Evolutionary conservation across 2,888 invertebrate species (phyloP), one percentile per base, ranked within the genome.

Genomic region (Apodemia mormo): DNA sequence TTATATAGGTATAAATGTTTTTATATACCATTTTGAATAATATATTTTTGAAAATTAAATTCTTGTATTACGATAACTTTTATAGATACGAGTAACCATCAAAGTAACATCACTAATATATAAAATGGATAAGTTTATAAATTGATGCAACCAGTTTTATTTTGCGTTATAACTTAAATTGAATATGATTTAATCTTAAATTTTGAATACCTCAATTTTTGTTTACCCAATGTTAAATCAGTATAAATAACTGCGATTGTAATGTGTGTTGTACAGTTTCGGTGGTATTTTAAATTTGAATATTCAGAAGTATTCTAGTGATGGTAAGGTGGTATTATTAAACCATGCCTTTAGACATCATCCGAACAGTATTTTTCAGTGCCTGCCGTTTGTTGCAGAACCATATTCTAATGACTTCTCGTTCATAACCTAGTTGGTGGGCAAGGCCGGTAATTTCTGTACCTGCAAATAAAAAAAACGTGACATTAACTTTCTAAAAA

Each of bases 351-450:
- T 97, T 97, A 68, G 97, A 97, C 97, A 97, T 97, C 97, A 97
- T 97, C 81, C 97, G 95, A 76, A 98, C 98, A n/a, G 99, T 98
- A 87, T 99, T 99, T 90, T 99, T 99, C 77, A 99, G 94, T 1
- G 99, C 98, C 90, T 99, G 99, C 70, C 99, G 95, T 91, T 99
- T 99, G 94, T 99, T 99, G 93, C 99, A 99, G 93, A 99, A 99
- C 99, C 99, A 99, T 92, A 99, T 99, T 88, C 99, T 94, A 82
- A 99, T 99, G 68, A 99, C 99, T 94, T 99, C 99, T 69, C 99
- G 95, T 85, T 99, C 99, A 90, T 99, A 99, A 77, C 99, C 99
- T 71, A 99, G 93, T 86, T 98, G 98, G 85, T 98, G 98, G 14
- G 99, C 98, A 77, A 99, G 93, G 58, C 97, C 97, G 29, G 99